Percentiles rank a stretch among this genome's conserved stretches.
Conservation (phyloP, 2,888 invertebrate species). For the Sesamia inferens region DNA sequence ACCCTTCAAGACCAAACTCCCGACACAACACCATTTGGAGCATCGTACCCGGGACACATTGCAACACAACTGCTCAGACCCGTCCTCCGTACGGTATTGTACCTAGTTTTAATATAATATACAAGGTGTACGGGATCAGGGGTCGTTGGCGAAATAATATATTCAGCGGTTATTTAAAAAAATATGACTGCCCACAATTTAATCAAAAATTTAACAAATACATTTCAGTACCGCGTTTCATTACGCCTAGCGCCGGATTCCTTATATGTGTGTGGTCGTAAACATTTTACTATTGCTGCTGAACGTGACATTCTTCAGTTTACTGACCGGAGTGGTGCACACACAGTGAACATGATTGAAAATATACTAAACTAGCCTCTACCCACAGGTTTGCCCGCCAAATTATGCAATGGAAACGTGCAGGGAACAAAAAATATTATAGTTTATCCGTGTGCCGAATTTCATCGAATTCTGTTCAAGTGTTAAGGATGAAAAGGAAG, state of each 20-base stretch:
- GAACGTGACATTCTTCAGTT: constrained; percentile 50
- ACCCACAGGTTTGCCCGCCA: not conserved
- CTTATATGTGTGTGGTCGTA: constrained; percentile 49
- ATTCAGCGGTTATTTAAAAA: too few relatives aligned
- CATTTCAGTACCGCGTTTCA: constrained; percentile 32
- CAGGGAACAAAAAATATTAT: not conserved
- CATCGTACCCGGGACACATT: too few relatives aligned
- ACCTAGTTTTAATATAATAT: too few relatives aligned
- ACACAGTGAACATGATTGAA: constrained; percentile 23
- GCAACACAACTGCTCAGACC: too few relatives aligned
- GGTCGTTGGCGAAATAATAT: too few relatives aligned
- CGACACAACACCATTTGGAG: too few relatives aligned
- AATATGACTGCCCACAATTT: not conserved
- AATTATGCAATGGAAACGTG: not conserved
- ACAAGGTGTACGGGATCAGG: too few relatives aligned
- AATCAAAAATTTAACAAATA: constrained; percentile 36
- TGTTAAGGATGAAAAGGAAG: not conserved
- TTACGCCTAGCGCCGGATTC: constrained; percentile 37
- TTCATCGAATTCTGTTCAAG: not conserved
- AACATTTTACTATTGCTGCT: constrained; percentile 52
- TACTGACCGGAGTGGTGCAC: constrained; percentile 45
- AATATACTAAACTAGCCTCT: not conserved
- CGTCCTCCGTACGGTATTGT: too few relatives aligned
- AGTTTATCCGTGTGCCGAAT: not conserved
- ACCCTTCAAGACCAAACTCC: too few relatives aligned